Conservation (phyloP, 2,797 vertebrate genomes). For the Oryzias sinensis region DNA sequence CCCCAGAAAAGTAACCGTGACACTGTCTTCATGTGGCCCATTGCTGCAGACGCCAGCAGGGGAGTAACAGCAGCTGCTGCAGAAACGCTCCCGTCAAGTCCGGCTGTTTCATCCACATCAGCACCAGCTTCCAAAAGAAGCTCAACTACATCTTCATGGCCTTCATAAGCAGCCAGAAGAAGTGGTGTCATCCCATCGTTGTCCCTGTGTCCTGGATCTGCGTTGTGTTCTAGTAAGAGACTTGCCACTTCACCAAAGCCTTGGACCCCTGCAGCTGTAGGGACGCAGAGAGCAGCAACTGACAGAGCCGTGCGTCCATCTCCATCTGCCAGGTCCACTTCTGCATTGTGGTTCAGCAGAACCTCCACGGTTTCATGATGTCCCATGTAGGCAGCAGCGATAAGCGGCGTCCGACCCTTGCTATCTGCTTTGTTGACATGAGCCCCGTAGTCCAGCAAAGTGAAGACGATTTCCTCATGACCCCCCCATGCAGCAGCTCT, state of each 20-base stretch:
- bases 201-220: slow-evolving; percentile 77
- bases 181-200: slow-evolving; percentile 82
- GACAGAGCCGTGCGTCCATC: slow-evolving; percentile 82
- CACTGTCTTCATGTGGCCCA: slow-evolving; percentile 79
- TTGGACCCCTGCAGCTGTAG: slow-evolving; percentile 68
- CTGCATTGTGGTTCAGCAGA: slow-evolving; percentile 72
- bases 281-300: slow-evolving; percentile 80
- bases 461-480: slow-evolving; percentile 78
- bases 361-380: slow-evolving; percentile 77
- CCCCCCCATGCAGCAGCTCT: slow-evolving; percentile 85
- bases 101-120: slow-evolving; percentile 76
- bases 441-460: slow-evolving; percentile 73
- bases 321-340: slow-evolving; percentile 72
- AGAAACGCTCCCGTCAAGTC: slow-evolving; percentile 52
- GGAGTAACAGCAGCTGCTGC: slow-evolving; percentile 74
- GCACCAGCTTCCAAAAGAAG: slow-evolving; percentile 83
- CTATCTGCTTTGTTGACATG: slow-evolving; percentile 73
- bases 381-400: slow-evolving; percentile 85
- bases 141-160: slow-evolving; percentile 79
- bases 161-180: slow-evolving; percentile 82
- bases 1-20: slow-evolving; percentile 82
- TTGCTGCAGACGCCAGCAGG: slow-evolving; percentile 80
- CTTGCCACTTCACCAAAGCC: slow-evolving; percentile 75
- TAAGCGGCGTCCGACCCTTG: slow-evolving; percentile 81
- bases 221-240: slow-evolving; percentile 79